Evolutionary conservation across 1,140 invertebrate genomes (phyloP), one percentile per base, ranked within the genome.

Genomic region (Heliconius hewitsoni): DNA sequence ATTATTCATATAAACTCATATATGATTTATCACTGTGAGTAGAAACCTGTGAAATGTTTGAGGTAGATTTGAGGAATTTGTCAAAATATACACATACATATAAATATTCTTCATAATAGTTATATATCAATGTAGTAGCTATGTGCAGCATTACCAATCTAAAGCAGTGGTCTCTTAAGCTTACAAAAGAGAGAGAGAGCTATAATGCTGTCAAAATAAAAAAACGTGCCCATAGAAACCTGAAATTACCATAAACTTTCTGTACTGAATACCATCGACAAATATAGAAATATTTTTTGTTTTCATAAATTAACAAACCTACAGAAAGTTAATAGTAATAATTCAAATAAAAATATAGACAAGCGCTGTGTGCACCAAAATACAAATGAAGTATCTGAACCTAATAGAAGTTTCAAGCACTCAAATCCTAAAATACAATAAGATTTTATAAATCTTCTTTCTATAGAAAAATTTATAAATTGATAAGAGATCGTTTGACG

Each of bases 401-500:
- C 74, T 71, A 70, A 55, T 46, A 70, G n/a, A 66, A 60, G n/a
- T 71, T 76, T 66, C 18, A 60, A 72, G 76, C 30, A 74, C n/a
- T 60, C 30, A 34, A 76, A 73, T 70, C 16, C 23, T 37, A 77
- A 50, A 73, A 55, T 42, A 52, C 19, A 46, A 55, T 73, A n/a
- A 9, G 77, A 55, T 60, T 30, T 34, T 39, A 16, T 42, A 73
- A 76, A 78, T 57, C 66, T 71, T 78, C 80, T 72, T 55, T 57
- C 50, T 78, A 57, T 76, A 78, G 78, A 80, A 60, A 57, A 73
- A 70, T 73, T 76, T 77, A 27, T 39, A 70, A 50, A n/a, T 34
- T 71, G 8, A 78, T 19, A 81, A 19, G 37, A 37, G 71, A 81
- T 30, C 77, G 9, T 77, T 71, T 76, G 78, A 77, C 79, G 66